Percentiles rank a stretch among this genome's conserved stretches.
Conservation (phyloP, 1,140 invertebrate species). For the Neelides sp. region DNA sequence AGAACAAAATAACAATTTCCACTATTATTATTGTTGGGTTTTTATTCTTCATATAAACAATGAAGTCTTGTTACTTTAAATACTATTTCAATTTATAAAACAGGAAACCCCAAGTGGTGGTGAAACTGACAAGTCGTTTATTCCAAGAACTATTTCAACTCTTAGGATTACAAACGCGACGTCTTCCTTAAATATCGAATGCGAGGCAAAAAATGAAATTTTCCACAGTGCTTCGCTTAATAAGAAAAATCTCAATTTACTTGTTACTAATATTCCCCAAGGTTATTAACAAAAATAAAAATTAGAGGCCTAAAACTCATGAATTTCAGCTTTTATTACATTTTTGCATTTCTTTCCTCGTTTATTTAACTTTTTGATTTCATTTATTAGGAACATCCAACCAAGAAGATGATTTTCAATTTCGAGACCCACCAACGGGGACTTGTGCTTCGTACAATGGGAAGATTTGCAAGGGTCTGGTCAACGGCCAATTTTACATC, state of each 20-base stretch:
- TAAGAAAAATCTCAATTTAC: conserved; percentile 17
- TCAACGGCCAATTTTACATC: conserved; percentile 68
- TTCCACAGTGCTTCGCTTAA: neutral
- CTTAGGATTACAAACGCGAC: conserved; percentile 26
- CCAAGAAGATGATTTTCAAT: conserved; percentile 26
- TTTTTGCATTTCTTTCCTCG: too few species aligned
- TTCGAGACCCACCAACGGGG: conserved; percentile 38
- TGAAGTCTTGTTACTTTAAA: neutral
- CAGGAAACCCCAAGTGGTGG: too few species aligned
- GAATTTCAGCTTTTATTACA: too few species aligned
- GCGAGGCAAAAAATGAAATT: conserved; percentile 21
- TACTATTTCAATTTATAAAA: conserved; percentile 1
- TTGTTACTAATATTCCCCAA: conserved; percentile 26
- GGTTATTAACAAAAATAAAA: neutral
- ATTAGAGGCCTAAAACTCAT: neutral
- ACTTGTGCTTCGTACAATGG: conserved; percentile 80
- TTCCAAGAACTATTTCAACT: conserved; percentile 24
- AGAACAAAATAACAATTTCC: too few species aligned
- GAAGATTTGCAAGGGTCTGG: conserved; percentile 68
- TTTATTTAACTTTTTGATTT: too few species aligned
- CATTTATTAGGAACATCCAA: too few species aligned
- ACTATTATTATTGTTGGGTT: neutral
- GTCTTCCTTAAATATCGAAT: conserved; percentile 15
- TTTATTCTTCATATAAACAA: neutral
- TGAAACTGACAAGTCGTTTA: too few species aligned